phyloP scores from a whole-genome alignment of 2,113 vertebrate genomes.

The Petromus typicus region DNA sequence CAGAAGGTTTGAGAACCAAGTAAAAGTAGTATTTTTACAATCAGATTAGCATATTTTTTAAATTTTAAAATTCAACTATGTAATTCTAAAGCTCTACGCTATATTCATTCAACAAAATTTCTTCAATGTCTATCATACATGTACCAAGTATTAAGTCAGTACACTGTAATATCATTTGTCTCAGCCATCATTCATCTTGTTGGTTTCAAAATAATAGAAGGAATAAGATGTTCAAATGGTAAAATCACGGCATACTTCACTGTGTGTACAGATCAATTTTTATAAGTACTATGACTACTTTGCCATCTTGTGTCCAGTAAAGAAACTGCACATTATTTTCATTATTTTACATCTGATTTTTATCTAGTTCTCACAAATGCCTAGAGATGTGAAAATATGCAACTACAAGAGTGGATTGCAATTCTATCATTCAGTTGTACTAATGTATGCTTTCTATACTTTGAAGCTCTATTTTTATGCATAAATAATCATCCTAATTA shows the following conservation, averaged over 20 bases:
- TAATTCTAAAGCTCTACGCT: conserved; percentile 3
- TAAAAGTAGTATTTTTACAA: conserved; percentile 42
- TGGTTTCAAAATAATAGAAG: not conserved
- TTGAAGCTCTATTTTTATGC: conserved; percentile 1
- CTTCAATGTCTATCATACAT: not conserved
- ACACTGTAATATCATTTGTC: not conserved
- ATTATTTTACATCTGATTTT: not conserved
- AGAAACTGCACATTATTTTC: conserved; percentile 50
- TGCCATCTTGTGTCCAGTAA: conserved; percentile 77
- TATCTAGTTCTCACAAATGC: not conserved
- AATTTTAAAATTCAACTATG: conserved; percentile 53
- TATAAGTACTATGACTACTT: conserved; percentile 32
- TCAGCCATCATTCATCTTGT: conserved; percentile 5
- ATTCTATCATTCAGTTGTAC: conserved; percentile 6
- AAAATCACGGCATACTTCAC: conserved; percentile 46
- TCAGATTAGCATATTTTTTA: conserved; percentile 21
- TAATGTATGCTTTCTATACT: not conserved
- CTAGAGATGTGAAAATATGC: not conserved
- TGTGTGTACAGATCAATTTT: not conserved
- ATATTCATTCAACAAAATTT: conserved; percentile 27
- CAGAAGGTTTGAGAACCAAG: not conserved
- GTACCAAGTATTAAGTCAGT: not conserved
- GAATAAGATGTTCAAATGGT: not conserved
- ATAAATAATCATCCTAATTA: conserved; percentile 6
- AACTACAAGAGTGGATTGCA: not conserved